Evolutionary conservation across 2,888 invertebrate species (phyloP), one percentile per base, ranked within the genome.

Genomic region (Chouioia cunea): DNA sequence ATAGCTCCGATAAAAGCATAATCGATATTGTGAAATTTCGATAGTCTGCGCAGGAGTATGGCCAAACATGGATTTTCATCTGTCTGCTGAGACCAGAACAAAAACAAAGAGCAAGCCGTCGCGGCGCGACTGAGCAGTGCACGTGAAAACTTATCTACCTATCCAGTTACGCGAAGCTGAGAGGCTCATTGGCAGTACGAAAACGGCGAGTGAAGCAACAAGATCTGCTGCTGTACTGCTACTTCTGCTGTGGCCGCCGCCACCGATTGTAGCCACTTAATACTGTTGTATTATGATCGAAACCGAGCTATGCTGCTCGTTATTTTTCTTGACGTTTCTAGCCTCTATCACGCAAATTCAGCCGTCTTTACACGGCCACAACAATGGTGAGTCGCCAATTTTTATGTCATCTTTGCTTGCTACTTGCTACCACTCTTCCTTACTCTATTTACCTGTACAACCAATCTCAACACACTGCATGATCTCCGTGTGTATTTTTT

Each of bases 361-460:
- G 86, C 88, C 91, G 86, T 90, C 92, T 86, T 89, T 90, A 80
- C 91, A 91, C 87, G 92, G 91, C 87, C 91, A 90, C 86, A 91
- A 90, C 87, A 91, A 92, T 89, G 92, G 92, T 92, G 89, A 89
- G 86, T 71, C 20, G 66, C 58, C 86, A 87, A 83, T 57, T 77
- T 85, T 86, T 86, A 87, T 36, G 36, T 36, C 36, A 36, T 36
- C 36, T 36, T 36, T 86, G 84, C 83, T 84, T 85, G 76, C 86
- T 71, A 86, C 14, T 14, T 20, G 27, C 27, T 20, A 14, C 36
- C 50, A 15, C 27, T 27, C 1, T 36, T 46, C n/a, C 14, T 15
- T 36, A 1, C 4, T 36, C 36, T 36, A 8, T 36, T 1, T 36
- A 6, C 12, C 6, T 36, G 10, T 6, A 36, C 36, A 36, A 36